These are phyloP conservation scores for Scomber scombrus DNA, from an alignment of 2,113 vertebrate species.

Conservation along the genomic window DNA sequence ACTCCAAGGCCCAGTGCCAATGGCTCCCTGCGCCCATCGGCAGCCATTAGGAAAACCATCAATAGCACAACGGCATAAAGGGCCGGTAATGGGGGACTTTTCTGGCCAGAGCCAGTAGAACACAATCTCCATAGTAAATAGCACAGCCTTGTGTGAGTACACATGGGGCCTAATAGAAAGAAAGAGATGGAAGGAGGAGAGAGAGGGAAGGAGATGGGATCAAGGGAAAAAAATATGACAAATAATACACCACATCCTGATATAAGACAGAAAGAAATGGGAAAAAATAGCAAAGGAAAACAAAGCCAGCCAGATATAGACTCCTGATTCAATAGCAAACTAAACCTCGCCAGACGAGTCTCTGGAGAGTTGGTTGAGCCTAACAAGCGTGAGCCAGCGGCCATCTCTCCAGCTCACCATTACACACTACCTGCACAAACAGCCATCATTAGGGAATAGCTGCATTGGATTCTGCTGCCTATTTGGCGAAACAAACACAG, in stretches of 20 bases:
- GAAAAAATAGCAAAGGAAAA: slow-evolving; percentile 41
- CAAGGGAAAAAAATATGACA: slow-evolving; percentile 55
- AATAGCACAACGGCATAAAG: slow-evolving; percentile 96
- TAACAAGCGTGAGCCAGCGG: slow-evolving; percentile 79
- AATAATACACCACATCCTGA: slow-evolving; percentile 41
- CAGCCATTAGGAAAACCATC: slow-evolving; percentile 99
- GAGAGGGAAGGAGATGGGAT: slow-evolving; percentile 34
- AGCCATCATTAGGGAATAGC: slow-evolving; percentile 82
- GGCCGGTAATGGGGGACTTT: slow-evolving; percentile 94
- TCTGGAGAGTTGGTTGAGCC: slow-evolving; percentile 70
- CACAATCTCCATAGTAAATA: slow-evolving; percentile 91
- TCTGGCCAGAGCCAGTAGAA: slow-evolving; percentile 82
- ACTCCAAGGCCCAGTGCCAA: slow-evolving; percentile 97
- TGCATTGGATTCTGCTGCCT: slow-evolving; percentile 71
- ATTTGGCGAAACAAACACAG: slow-evolving; percentile 79
- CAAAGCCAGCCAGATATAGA: slow-evolving; percentile 63
- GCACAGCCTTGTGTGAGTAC: slow-evolving; percentile 85
- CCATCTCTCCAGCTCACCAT: slow-evolving; percentile 70
- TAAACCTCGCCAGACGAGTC: slow-evolving; percentile 74
- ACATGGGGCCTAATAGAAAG: slow-evolving; percentile 64
- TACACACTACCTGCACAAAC: slow-evolving; percentile 81
- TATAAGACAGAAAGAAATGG: slow-evolving; percentile 3
- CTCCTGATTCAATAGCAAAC: slow-evolving; percentile 67
- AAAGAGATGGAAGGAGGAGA: slow-evolving; percentile 31
- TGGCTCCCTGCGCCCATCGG: slow-evolving; percentile 94